Evolutionary conservation across 2,888 invertebrate genomes (phyloP).

Genomic region (Micropterix aruncella): DNA sequence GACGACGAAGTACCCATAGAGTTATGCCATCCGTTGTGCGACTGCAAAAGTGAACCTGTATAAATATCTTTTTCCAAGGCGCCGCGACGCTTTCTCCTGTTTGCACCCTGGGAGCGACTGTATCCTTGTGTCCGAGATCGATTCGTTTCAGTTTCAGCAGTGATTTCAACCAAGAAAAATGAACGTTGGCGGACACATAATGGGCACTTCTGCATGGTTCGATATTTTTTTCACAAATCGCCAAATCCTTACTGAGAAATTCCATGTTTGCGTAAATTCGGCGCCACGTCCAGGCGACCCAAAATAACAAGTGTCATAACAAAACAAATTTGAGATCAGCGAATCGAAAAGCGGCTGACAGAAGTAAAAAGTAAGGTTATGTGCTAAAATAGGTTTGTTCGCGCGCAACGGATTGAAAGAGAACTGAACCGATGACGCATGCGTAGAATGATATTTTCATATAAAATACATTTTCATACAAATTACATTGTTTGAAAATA

Average conservation of each 20-base stretch:
- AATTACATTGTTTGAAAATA: no score
- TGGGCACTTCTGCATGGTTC: neutral
- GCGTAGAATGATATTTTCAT: no score
- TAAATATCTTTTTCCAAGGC: constrained; percentile 43
- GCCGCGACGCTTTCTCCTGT: constrained; percentile 39
- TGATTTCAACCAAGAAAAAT: constrained; percentile 53
- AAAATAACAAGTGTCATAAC: no score
- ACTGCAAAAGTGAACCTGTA: constrained; percentile 44
- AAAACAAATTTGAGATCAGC: no score
- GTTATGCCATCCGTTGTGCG: constrained; percentile 71
- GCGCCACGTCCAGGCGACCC: no score
- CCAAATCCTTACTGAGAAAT: neutral
- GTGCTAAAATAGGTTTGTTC: no score
- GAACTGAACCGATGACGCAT: no score
- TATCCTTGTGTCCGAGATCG: constrained; percentile 27
- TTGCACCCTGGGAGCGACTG: constrained; percentile 26
- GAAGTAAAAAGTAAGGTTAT: no score
- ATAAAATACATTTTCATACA: no score
- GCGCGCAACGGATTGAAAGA: no score
- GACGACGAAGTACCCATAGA: constrained; percentile 25
- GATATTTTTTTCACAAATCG: neutral
- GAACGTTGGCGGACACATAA: constrained; percentile 34
- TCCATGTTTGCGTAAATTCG: neutral
- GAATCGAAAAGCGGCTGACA: no score
- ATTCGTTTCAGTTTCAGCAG: constrained; percentile 35